These are phyloP conservation scores for Malthinus seriepunctatus DNA, from an alignment of 2,888 invertebrate genomes.

Conservation along the genomic window DNA sequence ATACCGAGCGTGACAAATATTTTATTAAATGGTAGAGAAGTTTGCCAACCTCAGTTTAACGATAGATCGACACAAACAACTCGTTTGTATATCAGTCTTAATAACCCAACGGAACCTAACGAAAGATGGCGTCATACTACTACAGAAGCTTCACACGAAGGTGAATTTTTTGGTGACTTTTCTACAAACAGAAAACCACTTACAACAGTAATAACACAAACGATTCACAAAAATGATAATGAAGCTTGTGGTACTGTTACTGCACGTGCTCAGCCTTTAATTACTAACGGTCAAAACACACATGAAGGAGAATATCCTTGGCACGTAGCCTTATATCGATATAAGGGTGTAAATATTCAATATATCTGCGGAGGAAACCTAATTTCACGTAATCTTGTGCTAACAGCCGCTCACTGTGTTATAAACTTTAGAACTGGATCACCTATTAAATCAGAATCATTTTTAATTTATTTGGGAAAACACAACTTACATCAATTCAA, in stretches of 20 bases:
- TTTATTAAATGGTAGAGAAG: conserved; percentile 61
- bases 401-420: conserved; percentile 70
- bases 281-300: conserved; percentile 63
- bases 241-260: conserved; percentile 55
- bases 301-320: conserved; percentile 70
- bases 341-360: conserved; percentile 50
- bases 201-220: conserved; percentile 15
- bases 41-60: conserved; percentile 53
- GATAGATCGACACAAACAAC: background rate
- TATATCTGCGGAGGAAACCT: conserved; percentile 70
- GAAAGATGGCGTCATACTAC: background rate
- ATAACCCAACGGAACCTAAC: background rate
- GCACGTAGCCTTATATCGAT: conserved; percentile 66
- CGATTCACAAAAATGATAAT: background rate
- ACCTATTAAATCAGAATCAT: conserved; percentile 43
- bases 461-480: conserved; percentile 50
- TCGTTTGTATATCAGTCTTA: conserved; percentile 8
- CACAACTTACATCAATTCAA: conserved; percentile 51
- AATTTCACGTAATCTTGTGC: conserved; percentile 58
- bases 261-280: conserved; percentile 59
- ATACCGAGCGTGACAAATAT: conserved; percentile 59
- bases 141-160: conserved; percentile 17
- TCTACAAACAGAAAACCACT: conserved; percentile 15
- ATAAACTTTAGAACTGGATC: conserved; percentile 49
- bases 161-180: conserved; percentile 45